Evolutionary conservation across 2,113 vertebrate genomes (phyloP).

Genomic region (Phalacrocorax pelagicus): DNA sequence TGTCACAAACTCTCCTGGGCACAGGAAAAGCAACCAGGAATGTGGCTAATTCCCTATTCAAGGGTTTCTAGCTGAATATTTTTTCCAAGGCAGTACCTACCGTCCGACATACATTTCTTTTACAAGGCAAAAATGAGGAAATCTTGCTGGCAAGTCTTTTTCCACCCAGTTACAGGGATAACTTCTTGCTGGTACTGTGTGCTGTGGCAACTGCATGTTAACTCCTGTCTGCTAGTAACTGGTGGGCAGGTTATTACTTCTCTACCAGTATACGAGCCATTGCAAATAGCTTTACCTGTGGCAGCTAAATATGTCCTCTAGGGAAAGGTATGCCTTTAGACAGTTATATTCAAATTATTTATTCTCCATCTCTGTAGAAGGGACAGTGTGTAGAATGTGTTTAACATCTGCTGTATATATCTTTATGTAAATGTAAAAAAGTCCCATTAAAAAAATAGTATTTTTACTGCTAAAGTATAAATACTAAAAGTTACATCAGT

Average conservation of each 20-base stretch:
- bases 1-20: slow-evolving; percentile 24
- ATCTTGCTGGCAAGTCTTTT: neutral
- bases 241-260: neutral
- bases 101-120: neutral
- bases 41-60: neutral
- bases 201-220: neutral
- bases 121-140: neutral
- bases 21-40: neutral
- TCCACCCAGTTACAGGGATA: neutral
- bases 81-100: neutral
- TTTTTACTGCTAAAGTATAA: neutral
- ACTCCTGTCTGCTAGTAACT: neutral
- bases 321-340: neutral
- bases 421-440: neutral
- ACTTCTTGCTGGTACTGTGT: neutral
- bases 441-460: neutral
- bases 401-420: neutral
- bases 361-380: neutral
- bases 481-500: neutral
- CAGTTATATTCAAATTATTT: neutral
- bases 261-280: neutral
- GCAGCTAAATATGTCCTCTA: neutral
- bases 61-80: neutral
- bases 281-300: neutral
- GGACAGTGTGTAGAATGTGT: neutral